Conservation (phyloP, 2,113 vertebrate genomes). For the Bothrops jararaca region DNA sequence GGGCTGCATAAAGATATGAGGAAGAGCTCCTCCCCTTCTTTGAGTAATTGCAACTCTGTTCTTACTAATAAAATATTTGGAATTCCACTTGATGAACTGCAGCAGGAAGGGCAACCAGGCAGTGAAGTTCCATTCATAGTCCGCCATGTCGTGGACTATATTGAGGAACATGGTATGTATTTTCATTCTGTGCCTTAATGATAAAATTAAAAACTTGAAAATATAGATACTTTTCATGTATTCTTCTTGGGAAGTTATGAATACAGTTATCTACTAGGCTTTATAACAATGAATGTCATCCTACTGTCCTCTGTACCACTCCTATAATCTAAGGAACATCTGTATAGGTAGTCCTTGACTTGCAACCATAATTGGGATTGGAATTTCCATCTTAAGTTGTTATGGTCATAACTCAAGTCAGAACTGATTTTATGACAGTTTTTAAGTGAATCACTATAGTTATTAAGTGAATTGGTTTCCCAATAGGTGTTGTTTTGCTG, state of each 20-base stretch:
- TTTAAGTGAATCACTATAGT: not conserved
- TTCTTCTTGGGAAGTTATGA: not conserved
- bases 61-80: slow-evolving; percentile 93
- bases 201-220: not conserved
- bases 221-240: not conserved
- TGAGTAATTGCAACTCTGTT: slow-evolving; percentile 89
- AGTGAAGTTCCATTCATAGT: slow-evolving; percentile 93
- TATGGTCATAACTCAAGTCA: not conserved
- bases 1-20: slow-evolving; percentile 95
- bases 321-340: not conserved
- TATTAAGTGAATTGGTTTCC: not conserved
- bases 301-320: not conserved
- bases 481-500: not conserved
- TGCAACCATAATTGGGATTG: not conserved
- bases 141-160: slow-evolving; percentile 94
- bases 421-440: not conserved
- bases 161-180: slow-evolving; percentile 94
- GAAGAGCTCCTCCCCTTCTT: slow-evolving; percentile 96
- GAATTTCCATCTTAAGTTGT: not conserved
- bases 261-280: slow-evolving; percentile 27
- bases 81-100: slow-evolving; percentile 94
- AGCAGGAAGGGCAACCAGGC: slow-evolving; percentile 88
- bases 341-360: not conserved
- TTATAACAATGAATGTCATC: not conserved
- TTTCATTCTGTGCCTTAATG: slow-evolving; percentile 35